Evolutionary conservation across 2,797 vertebrate species (phyloP).

Genomic region (Phalanger gymnotis): DNA sequence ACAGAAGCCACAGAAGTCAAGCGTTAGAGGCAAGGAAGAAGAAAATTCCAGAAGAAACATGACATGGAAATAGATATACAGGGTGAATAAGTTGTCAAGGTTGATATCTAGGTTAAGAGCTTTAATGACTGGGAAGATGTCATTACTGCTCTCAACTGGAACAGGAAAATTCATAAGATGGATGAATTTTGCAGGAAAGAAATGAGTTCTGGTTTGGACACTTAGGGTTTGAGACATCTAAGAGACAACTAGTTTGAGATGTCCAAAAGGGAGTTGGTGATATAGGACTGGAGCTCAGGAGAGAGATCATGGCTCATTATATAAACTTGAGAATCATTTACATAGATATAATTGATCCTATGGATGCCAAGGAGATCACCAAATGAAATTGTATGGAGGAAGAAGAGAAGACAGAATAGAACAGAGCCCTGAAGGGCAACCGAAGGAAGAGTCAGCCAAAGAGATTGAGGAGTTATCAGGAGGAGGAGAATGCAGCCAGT

Average conservation of each 20-base stretch:
- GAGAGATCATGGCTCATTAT: not conserved
- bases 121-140: not conserved
- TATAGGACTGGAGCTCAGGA: not conserved
- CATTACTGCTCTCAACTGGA: not conserved
- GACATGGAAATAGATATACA: not conserved
- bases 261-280: not conserved
- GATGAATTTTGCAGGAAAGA: not conserved
- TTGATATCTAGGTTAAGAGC: not conserved
- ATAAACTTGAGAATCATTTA: not conserved
- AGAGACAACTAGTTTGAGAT: not conserved
- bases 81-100: not conserved
- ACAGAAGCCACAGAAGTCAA: not conserved
- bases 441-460: not conserved
- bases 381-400: not conserved
- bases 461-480: not conserved
- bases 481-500: not conserved
- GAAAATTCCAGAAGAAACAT: not conserved
- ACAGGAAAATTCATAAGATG: not conserved
- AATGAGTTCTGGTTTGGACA: not conserved
- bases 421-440: not conserved
- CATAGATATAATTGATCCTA: not conserved
- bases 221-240: not conserved
- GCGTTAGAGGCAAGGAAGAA: not conserved
- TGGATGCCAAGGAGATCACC: not conserved
- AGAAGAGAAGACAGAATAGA: not conserved